Evolutionary conservation across 2,888 invertebrate species (phyloP).

Genomic region (Xestia c-nigrum): DNA sequence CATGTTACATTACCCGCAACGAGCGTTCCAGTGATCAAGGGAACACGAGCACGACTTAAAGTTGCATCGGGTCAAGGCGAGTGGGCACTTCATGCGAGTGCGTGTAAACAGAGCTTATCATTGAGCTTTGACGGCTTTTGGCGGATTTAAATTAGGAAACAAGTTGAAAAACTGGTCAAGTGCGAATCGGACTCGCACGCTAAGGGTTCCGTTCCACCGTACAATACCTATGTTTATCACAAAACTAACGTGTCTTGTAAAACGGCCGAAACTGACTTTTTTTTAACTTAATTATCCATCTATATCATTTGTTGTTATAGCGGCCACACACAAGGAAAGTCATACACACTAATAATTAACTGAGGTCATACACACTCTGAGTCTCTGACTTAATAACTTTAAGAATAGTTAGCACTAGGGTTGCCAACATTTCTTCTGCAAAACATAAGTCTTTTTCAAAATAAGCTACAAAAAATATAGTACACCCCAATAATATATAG

Average conservation of each 20-base stretch:
- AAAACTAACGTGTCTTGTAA: too few relatives aligned
- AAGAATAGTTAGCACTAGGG: too few relatives aligned
- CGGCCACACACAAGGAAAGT: background rate
- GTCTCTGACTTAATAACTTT: background rate
- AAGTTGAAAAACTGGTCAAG: constrained; percentile 24
- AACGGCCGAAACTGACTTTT: too few relatives aligned
- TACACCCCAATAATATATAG: too few relatives aligned
- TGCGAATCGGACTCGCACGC: background rate
- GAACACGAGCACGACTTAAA: constrained; percentile 34
- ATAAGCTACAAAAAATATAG: too few relatives aligned
- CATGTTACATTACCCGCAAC: constrained; percentile 36
- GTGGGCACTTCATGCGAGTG: constrained; percentile 54
- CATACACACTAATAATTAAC: too few relatives aligned
- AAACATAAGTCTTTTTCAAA: too few relatives aligned
- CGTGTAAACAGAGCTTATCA: constrained; percentile 61
- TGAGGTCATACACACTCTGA: background rate
- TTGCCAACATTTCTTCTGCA: too few relatives aligned
- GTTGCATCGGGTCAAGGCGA: constrained; percentile 64
- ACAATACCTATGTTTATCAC: too few relatives aligned
- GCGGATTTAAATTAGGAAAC: constrained; percentile 54
- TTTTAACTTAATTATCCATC: background rate
- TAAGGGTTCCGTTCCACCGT: background rate
- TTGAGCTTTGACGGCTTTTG: constrained; percentile 57
- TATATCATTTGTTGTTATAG: background rate
- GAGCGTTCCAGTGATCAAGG: constrained; percentile 59